Conservation (phyloP, 53 echinoderm and acorn worm genomes). For the Zoroaster sp. region DNA sequence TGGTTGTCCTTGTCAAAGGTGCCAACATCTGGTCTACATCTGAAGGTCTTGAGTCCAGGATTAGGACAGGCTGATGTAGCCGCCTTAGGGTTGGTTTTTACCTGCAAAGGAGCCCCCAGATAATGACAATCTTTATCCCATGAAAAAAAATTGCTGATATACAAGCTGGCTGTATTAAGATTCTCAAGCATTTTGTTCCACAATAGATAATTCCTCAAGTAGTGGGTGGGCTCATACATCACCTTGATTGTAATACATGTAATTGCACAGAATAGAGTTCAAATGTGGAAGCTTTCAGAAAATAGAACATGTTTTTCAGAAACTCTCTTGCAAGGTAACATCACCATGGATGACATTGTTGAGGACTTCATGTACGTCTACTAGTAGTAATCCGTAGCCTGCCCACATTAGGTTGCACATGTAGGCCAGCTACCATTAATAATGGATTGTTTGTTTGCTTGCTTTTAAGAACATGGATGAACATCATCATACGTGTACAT, state of each 20-base stretch:
- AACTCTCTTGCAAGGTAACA: not conserved
- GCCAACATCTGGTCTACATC: constrained; percentile 12
- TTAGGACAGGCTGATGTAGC: constrained; percentile 1
- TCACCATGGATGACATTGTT: too few relatives aligned
- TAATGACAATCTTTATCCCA: not conserved
- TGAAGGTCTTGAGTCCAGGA: constrained; percentile 15
- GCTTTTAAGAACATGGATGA: too few relatives aligned
- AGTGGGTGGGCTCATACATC: constrained; percentile 5
- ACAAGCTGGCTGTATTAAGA: not conserved
- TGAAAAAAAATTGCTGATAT: not conserved
- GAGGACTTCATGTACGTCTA: too few relatives aligned
- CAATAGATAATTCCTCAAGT: not conserved
- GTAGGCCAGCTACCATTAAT: too few relatives aligned
- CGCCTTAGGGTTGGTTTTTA: not conserved
- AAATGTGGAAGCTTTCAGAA: not conserved
- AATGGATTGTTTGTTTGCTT: not conserved
- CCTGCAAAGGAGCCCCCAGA: not conserved
- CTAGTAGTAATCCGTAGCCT: too few relatives aligned
- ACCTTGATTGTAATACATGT: not conserved
- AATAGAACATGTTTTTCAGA: not conserved
- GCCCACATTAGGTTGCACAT: too few relatives aligned
- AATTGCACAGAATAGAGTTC: not conserved
- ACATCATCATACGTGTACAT: too few relatives aligned
- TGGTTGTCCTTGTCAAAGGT: not conserved
- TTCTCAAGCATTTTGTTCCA: not conserved